Conservation (phyloP, 2,797 vertebrate genomes). For the Dallia pectoralis region DNA sequence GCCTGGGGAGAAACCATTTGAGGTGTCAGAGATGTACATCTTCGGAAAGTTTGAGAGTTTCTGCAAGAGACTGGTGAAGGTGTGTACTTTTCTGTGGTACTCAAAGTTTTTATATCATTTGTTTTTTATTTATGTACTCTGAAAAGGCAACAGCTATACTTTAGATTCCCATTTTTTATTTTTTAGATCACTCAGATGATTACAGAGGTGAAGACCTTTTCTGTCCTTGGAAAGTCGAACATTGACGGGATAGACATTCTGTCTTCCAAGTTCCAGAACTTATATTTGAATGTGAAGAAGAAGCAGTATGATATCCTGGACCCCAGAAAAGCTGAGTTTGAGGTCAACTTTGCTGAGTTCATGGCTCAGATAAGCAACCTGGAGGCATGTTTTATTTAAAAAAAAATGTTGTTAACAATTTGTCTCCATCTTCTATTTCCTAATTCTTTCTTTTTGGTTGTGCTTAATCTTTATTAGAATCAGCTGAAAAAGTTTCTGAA, state of each 20-base stretch:
- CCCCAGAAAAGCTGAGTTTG: constrained; percentile 75
- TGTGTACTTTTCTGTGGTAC: constrained; percentile 28
- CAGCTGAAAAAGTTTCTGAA: constrained; percentile 78
- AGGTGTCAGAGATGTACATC: constrained; percentile 79
- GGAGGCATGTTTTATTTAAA: constrained; percentile 67
- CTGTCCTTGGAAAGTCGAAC: constrained; percentile 69
- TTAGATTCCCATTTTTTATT: constrained; percentile 24
- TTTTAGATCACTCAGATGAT: constrained; percentile 81
- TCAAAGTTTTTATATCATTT: not conserved
- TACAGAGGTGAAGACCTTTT: constrained; percentile 72
- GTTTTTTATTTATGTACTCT: no score
- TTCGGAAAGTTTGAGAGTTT: constrained; percentile 81
- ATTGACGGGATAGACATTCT: constrained; percentile 80
- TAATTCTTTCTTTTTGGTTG: not conserved
- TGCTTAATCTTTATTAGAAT: constrained; percentile 57
- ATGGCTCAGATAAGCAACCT: constrained; percentile 70
- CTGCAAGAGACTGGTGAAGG: constrained; percentile 81
- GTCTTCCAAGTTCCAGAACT: constrained; percentile 74
- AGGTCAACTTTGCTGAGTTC: constrained; percentile 75
- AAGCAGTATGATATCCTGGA: constrained; percentile 77
- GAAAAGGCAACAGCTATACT: not conserved
- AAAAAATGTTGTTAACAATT: not conserved
- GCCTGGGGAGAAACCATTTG: constrained; percentile 67
- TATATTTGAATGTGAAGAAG: constrained; percentile 73
- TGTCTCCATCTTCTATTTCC: not conserved